Conservation (phyloP, 2,113 vertebrate species). For the Synchiropus splendidus region DNA sequence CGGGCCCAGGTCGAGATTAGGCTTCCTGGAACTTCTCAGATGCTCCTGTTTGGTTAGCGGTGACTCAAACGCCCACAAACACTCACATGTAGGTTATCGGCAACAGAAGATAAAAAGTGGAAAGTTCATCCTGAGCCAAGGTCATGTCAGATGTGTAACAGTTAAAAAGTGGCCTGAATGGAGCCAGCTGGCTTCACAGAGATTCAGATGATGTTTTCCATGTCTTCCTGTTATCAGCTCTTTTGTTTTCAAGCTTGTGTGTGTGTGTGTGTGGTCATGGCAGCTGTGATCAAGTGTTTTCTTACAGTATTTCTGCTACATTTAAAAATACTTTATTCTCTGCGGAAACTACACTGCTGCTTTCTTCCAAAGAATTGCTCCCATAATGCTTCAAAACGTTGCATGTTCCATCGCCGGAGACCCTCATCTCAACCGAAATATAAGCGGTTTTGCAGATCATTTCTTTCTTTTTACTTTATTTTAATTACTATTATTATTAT, state of each 20-base stretch:
- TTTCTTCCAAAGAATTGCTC: too few species aligned
- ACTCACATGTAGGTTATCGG: conserved; percentile 24
- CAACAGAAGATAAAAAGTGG: conserved; percentile 46
- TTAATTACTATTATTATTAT: too few species aligned
- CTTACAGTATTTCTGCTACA: too few species aligned
- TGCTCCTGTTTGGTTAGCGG: conserved; percentile 47
- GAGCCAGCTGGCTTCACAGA: conserved; percentile 29
- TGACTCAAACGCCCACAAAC: conserved; percentile 13
- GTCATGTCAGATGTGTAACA: conserved; percentile 29
- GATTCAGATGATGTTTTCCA: conserved; percentile 13
- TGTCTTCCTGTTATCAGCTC: not conserved
- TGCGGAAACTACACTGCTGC: too few species aligned
- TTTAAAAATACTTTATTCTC: too few species aligned
- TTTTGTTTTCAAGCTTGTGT: conserved; percentile 10
- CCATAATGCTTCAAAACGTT: too few species aligned
- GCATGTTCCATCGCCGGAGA: too few species aligned
- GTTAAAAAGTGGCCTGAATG: conserved; percentile 19
- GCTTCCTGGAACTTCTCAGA: conserved; percentile 49
- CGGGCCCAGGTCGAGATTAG: conserved; percentile 43
- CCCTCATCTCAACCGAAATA: too few species aligned
- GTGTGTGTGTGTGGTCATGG: too few species aligned
- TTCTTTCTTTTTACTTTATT: too few species aligned
- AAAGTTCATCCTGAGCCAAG: conserved; percentile 52
- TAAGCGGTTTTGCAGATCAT: too few species aligned
- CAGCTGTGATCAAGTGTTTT: too few species aligned